These are phyloP conservation scores for Cyphomyrus discorhynchus DNA, from an alignment of 2,113 vertebrate genomes.

Conservation along the genomic window DNA sequence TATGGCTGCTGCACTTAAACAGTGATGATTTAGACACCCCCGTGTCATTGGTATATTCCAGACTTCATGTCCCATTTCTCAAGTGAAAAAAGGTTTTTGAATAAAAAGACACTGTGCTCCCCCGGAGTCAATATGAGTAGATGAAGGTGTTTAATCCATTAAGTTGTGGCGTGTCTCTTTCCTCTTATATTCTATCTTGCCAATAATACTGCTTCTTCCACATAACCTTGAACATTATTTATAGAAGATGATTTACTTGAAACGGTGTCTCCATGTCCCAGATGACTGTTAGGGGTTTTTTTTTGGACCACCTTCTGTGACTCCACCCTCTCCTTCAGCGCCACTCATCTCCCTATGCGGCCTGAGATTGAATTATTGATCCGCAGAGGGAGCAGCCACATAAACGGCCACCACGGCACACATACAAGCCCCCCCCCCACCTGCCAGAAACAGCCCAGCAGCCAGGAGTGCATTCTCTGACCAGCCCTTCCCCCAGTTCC, in stretches of 20 bases:
- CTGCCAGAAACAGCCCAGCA: background rate
- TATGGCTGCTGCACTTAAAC: background rate
- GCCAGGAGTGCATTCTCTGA: background rate
- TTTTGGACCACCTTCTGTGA: background rate
- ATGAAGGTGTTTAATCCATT: background rate
- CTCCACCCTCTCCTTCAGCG: background rate
- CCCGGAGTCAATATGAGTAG: constrained; percentile 5
- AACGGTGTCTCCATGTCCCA: background rate
- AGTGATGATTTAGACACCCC: background rate
- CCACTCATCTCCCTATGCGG: background rate
- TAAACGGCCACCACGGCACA: background rate
- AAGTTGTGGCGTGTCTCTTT: background rate
- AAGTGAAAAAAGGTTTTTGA: constrained; percentile 21
- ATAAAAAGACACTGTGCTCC: constrained; percentile 19
- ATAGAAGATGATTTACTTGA: background rate
- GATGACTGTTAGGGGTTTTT: background rate
- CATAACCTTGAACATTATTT: constrained; percentile 10
- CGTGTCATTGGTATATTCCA: background rate
- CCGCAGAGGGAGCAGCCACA: background rate
- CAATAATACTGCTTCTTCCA: background rate
- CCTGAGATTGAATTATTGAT: background rate
- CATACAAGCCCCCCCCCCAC: background rate
- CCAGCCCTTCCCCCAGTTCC: background rate
- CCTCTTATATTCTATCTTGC: background rate
- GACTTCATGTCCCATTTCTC: background rate